Conservation (phyloP, 53 echinoderm and acorn worm genomes). For the Holothuria scabra region DNA sequence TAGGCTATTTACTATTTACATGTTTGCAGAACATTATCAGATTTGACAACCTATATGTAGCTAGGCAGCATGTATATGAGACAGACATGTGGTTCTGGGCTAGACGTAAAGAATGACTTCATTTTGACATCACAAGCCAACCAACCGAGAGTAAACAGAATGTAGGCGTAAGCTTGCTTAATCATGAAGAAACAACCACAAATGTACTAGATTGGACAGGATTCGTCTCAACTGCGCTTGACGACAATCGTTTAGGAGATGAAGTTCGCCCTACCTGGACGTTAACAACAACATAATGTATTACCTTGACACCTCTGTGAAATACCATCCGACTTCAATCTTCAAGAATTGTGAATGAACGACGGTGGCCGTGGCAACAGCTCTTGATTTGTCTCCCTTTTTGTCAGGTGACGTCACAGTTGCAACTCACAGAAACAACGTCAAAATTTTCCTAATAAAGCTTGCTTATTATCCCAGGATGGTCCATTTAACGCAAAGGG, state of each 20-base stretch:
- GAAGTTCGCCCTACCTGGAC: neutral
- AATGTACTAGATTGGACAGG: no score
- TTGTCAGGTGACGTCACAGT: constrained; percentile 9
- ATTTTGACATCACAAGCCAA: no score
- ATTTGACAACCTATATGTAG: no score
- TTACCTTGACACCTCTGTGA: constrained; percentile 32
- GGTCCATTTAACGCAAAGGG: constrained; percentile 13
- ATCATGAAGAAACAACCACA: no score
- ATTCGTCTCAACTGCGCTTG: neutral
- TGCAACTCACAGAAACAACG: neutral
- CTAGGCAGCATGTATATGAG: no score
- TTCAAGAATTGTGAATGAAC: constrained; percentile 18
- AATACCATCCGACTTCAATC: constrained; percentile 7
- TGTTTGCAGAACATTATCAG: no score
- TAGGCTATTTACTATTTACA: no score
- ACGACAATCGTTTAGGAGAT: constrained; percentile 9
- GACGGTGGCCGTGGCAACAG: constrained; percentile 23
- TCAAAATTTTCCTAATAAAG: neutral
- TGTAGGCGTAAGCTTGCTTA: no score
- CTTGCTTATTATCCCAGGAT: constrained; percentile 3
- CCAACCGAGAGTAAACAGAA: no score
- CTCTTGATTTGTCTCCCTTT: constrained; percentile 7
- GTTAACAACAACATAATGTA: constrained; percentile 34
- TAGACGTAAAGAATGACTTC: no score
- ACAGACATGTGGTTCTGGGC: no score